Evolutionary conservation across 2,113 vertebrate species (phyloP), one percentile per base, ranked within the genome.

Genomic region (Carassius auratus): DNA sequence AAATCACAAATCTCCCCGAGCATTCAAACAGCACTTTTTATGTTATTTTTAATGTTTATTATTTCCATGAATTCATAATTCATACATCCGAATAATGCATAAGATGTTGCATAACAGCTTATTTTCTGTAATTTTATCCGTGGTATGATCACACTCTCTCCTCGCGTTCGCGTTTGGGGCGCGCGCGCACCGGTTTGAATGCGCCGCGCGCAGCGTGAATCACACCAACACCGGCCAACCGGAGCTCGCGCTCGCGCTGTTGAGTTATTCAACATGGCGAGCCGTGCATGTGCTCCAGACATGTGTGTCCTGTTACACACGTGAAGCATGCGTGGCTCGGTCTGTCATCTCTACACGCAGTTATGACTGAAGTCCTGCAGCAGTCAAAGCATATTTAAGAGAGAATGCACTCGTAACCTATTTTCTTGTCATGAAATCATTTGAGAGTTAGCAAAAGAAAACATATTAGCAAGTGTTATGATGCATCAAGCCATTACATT

Each of bases 221-320:
- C 45, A 80, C 76, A 42, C 55, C 30, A 5, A 78, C 59, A 26
- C 59, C 77, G 36, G 26, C 77, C 59, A 64, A 80, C 77, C 38
- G 57, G 77, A 38, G 77, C 57, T 17, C 77, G 42, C 42, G 42
- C 42, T 42, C 42, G 8, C 1, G 59, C 38, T 17, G 14, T 23
- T 17, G 81, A 30, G 19, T 83, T 17, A 45, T 45, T 84, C 82
- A 84, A 84, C 69, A 75, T 75, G 82, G 82, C 82, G 82, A 84
- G 50, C 42, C 69, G 30, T 59, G 81, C 81, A 36, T 69, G 19
- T 36, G 81, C 26, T 42, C 13, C 36, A 81, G 38, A 66, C 62
- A 48, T 23, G 52, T 17, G 66, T 57, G 50, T 26, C 8, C 50
- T 19, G n/a, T 10, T 30, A 26, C 38, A 26, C 78, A 48, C 42